Percentiles rank a stretch among this genome's conserved stretches.
Conservation (phyloP, 2,797 vertebrate species). For the Microctenopoma stevenorrisi region DNA sequence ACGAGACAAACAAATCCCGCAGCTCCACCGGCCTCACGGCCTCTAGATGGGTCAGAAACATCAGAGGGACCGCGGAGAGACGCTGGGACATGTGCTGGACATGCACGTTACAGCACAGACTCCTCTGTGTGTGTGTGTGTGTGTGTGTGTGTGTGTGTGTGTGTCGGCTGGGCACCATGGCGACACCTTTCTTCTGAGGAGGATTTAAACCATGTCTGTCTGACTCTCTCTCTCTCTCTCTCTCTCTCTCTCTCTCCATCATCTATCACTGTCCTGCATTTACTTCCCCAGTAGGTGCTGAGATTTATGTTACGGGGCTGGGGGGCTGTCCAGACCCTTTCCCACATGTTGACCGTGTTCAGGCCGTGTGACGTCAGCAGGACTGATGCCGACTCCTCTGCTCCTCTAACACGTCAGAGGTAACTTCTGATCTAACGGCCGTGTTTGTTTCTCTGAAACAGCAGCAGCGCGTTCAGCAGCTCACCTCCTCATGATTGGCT, state of each 20-base stretch:
- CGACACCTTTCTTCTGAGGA: constrained; percentile 56
- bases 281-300: background rate
- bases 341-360: constrained; percentile 27
- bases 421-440: too few relatives aligned
- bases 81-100: background rate
- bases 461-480: background rate
- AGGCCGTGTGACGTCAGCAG: background rate
- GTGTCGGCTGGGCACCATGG: constrained; percentile 44
- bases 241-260: background rate
- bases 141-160: constrained; percentile 7
- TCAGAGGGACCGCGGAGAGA: background rate
- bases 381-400: too few relatives aligned
- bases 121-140: background rate
- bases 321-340: background rate
- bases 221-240: constrained; percentile 10
- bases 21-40: background rate
- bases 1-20: background rate
- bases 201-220: constrained; percentile 12
- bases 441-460: background rate
- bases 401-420: too few relatives aligned
- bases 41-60: constrained; percentile 5
- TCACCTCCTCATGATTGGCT: background rate
- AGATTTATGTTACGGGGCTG: background rate
- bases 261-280: constrained; percentile 8
- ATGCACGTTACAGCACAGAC: background rate